Evolutionary conservation across 2,113 vertebrate genomes (phyloP).

Genomic region (Leptodactylus fuscus): DNA sequence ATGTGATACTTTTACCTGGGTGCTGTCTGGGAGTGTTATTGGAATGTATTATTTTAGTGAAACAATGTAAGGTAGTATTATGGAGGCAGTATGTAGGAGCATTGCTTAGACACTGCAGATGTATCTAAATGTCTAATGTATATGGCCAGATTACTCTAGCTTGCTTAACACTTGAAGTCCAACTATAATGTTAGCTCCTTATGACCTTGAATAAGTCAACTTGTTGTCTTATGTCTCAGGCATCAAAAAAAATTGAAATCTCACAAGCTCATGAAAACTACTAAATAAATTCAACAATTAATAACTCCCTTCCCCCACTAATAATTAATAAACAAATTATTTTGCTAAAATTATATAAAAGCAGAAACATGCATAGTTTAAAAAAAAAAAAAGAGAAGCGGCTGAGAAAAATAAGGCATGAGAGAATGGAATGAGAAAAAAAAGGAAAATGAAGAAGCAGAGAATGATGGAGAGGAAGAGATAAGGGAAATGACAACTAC

Average conservation of each 20-base stretch:
- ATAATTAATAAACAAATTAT: not conserved
- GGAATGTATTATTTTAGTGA: not conserved
- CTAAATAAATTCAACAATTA: not conserved
- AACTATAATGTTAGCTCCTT: not conserved
- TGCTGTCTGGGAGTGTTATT: not conserved
- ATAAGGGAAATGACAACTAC: conserved; percentile 38
- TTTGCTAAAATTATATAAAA: conserved; percentile 18
- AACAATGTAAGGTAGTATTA: not conserved
- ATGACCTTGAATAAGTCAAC: not conserved
- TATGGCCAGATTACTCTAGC: not conserved
- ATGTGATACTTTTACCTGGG: too few species aligned
- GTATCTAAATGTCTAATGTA: not conserved
- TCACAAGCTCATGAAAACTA: not conserved
- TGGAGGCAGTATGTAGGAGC: not conserved
- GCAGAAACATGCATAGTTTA: not conserved
- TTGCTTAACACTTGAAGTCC: too few species aligned
- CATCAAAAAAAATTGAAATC: not conserved
- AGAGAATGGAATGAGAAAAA: conserved; percentile 1
- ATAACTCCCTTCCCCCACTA: too few species aligned
- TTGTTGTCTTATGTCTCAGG: not conserved
- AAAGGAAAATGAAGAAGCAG: conserved; percentile 13
- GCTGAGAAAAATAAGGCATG: not conserved
- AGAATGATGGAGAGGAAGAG: conserved; percentile 31
- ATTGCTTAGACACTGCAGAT: not conserved
- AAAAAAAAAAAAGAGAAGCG: not conserved